Conservation (phyloP, 1,140 invertebrate species). For the Aphelinus certus region DNA sequence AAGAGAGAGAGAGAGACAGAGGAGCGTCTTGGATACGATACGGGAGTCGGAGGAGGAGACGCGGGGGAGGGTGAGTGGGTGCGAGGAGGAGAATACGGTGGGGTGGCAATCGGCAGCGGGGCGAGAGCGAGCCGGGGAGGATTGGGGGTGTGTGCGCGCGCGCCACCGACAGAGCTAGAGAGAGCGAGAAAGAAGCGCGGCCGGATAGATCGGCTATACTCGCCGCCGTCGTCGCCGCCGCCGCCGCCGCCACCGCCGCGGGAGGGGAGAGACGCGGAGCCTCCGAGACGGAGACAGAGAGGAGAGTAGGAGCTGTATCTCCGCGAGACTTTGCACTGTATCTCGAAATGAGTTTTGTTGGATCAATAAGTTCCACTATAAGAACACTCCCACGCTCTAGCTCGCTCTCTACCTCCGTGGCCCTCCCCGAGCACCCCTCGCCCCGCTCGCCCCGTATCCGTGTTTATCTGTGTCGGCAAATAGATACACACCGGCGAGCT, state of each 20-base stretch:
- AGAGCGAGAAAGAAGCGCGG: slow-evolving; percentile 15
- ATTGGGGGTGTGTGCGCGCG: neutral
- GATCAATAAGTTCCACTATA: slow-evolving; percentile 69
- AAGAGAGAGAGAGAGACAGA: slow-evolving; percentile 22
- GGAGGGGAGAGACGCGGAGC: slow-evolving; percentile 1
- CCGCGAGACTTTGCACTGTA: slow-evolving; percentile 69
- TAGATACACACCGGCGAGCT: slow-evolving; percentile 47
- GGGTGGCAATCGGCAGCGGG: slow-evolving; percentile 35
- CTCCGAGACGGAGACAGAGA: slow-evolving; percentile 42
- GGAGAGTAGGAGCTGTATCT: slow-evolving; percentile 62
- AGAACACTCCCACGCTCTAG: slow-evolving; percentile 60
- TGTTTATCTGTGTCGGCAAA: slow-evolving; percentile 62
- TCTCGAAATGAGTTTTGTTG: slow-evolving; percentile 70
- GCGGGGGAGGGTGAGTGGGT: slow-evolving; percentile 36
- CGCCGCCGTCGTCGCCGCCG: neutral
- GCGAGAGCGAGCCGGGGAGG: slow-evolving; percentile 16
- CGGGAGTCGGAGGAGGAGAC: slow-evolving; percentile 48
- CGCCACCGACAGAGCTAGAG: neutral
- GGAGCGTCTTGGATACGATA: slow-evolving; percentile 60
- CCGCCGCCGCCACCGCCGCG: neutral
- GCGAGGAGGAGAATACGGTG: slow-evolving; percentile 32
- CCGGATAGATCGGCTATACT: slow-evolving; percentile 19
- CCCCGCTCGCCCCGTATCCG: slow-evolving; percentile 51
- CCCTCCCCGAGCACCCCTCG: slow-evolving; percentile 46
- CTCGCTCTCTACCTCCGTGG: slow-evolving; percentile 50